Evolutionary conservation across 2,113 vertebrate genomes (phyloP), one percentile per base, ranked within the genome.

Genomic region (Sterrhoptilus dennistouni): DNA sequence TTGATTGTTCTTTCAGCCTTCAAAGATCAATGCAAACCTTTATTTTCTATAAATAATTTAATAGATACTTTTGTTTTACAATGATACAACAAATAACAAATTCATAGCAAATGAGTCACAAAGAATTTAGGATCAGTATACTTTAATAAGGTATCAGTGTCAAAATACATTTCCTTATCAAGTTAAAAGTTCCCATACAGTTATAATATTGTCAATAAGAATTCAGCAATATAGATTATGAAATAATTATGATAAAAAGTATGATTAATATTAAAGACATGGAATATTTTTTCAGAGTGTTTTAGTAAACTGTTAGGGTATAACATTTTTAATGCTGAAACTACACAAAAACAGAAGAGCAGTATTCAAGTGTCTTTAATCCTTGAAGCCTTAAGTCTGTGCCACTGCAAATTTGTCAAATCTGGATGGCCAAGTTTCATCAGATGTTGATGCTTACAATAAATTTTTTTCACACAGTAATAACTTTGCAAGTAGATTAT

Each of bases 141-240:
- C 98, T 99, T 99, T 99, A 99, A 99, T 99, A 98, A 98, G 98
- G 98, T 98, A 99, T 98, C 99, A 99, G 99, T 99, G 99, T 99
- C 99, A 99, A 98, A 99, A 99, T 99, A 99, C 98, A 99, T 99
- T 98, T 98, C 98, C 97, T 98, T 98, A 98, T 98, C 96, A 98
- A 98, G 98, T 98, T 98, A 98, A 98, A 98, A 98, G 97, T 98
- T 98, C 98, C 98, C 98, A 98, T 98, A 98, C 97, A 98, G 97
- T 98, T 98, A 98, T 98, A 98, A 98, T 98, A 96, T 98, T 95
- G 97, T 98, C 98, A 98, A 98, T 98, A 99, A 98, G 95, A 97
- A 98, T 98, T 98, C 96, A 98, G 98, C 98, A 98, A 97, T 97
- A 98, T 95, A 97, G 96, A 97, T 98, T 97, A 98, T 97, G 95